Evolutionary conservation across 2,113 vertebrate genomes (phyloP).

Genomic region (Actenoides lindsayi): DNA sequence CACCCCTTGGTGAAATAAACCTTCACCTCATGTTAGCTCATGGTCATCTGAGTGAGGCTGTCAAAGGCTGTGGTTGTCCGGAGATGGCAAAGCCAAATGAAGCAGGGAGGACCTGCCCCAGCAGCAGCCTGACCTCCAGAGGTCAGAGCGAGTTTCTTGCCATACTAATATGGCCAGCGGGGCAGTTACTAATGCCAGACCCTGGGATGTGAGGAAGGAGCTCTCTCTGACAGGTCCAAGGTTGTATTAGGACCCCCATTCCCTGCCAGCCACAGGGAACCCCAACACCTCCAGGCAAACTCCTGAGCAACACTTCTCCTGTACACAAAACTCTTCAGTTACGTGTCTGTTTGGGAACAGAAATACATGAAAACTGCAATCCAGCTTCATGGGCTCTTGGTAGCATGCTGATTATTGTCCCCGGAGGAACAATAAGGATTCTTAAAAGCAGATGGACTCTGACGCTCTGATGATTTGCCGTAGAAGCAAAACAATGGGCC

Average conservation of each 20-base stretch:
- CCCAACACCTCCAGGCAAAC: background rate
- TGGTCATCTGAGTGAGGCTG: background rate
- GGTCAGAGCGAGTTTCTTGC: background rate
- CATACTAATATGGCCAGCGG: background rate
- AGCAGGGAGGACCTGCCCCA: background rate
- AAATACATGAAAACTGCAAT: slow-evolving; percentile 12
- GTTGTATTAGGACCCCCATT: background rate
- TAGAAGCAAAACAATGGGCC: slow-evolving; percentile 30
- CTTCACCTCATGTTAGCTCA: background rate
- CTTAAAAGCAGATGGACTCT: slow-evolving; percentile 57
- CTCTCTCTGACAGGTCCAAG: background rate
- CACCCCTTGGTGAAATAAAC: background rate
- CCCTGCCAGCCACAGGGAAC: background rate
- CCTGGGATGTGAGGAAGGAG: background rate
- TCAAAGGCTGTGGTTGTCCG: fast-evolving
- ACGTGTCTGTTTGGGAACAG: background rate
- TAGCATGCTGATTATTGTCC: slow-evolving; percentile 50
- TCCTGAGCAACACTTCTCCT: fast-evolving
- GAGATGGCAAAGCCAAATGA: background rate
- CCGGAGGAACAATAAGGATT: slow-evolving; percentile 28
- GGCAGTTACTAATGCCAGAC: background rate
- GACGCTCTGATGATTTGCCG: background rate
- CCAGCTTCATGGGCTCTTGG: slow-evolving; percentile 6
- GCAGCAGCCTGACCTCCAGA: background rate
- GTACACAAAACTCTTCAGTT: background rate